Conservation (phyloP, 2,888 invertebrate species). For the Platynereis dumerilii region DNA sequence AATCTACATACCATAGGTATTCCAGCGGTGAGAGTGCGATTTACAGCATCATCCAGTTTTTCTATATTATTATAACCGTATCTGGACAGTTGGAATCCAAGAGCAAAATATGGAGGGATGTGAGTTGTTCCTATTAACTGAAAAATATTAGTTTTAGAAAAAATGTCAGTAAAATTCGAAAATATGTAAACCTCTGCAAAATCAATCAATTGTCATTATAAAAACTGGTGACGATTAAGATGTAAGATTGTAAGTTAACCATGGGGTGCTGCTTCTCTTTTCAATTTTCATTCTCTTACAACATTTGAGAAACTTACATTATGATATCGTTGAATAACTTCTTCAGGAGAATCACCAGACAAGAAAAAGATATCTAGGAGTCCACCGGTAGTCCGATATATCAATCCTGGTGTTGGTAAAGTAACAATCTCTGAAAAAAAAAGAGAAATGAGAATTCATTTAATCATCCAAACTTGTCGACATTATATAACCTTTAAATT, state of each 20-base stretch:
- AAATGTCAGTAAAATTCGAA: neutral
- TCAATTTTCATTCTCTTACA: neutral
- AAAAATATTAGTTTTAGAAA: too few species aligned
- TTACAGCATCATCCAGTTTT: conserved; percentile 32
- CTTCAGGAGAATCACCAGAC: conserved; percentile 75
- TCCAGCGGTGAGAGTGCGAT: conserved; percentile 31
- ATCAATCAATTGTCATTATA: too few species aligned
- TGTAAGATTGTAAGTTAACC: too few species aligned
- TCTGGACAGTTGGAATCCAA: conserved; percentile 85
- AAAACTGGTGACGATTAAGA: too few species aligned
- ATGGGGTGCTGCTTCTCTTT: too few species aligned
- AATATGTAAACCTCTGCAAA: too few species aligned
- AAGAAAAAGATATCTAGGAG: conserved; percentile 80
- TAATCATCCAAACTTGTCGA: too few species aligned
- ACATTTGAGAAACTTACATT: conserved; percentile 36
- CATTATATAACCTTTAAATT: too few species aligned
- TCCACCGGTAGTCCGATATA: conserved; percentile 82
- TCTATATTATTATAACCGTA: conserved; percentile 53
- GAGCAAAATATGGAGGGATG: conserved; percentile 83
- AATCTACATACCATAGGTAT: conserved; percentile 34
- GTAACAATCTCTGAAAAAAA: conserved; percentile 48
- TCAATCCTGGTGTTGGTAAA: conserved; percentile 77
- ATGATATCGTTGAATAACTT: conserved; percentile 63
- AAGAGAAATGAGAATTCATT: too few species aligned
- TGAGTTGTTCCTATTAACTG: conserved; percentile 72